These are phyloP conservation scores for Drosophila tristis DNA, from an alignment of 1,140 invertebrate species.

Conservation along the genomic window DNA sequence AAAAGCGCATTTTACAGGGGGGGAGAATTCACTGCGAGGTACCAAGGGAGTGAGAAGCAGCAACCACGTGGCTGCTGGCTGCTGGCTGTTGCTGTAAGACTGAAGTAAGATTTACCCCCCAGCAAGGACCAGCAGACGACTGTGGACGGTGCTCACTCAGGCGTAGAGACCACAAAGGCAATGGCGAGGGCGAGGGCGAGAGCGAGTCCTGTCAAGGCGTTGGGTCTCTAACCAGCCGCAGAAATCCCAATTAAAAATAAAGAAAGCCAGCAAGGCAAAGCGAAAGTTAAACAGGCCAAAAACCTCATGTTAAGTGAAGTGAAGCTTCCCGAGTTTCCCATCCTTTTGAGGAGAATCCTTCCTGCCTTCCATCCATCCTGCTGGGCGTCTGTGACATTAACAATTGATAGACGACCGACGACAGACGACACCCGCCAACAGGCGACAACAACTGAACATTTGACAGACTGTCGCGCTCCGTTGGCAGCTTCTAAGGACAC, in stretches of 20 bases:
- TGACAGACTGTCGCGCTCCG: constrained; percentile 67
- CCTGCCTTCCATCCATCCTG: constrained; percentile 34
- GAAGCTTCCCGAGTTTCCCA: constrained; percentile 3
- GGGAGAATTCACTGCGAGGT: too few species aligned
- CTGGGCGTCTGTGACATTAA: constrained; percentile 74
- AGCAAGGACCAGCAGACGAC: constrained; percentile 27
- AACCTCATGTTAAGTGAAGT: constrained; percentile 53
- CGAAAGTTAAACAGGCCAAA: constrained; percentile 70
- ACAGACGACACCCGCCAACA: constrained; percentile 25
- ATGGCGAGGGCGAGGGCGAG: constrained; percentile 40
- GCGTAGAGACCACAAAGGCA: constrained; percentile 52
- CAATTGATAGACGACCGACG: constrained; percentile 71
- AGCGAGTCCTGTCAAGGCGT: constrained; percentile 59
- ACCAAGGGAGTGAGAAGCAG: constrained; percentile 13
- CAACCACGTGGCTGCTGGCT: constrained; percentile 66
- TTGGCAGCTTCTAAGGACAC: constrained; percentile 60
- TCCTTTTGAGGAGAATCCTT: constrained; percentile 29
- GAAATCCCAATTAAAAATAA: constrained; percentile 81
- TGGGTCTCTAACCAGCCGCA: constrained; percentile 41
- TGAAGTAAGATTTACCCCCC: neutral
- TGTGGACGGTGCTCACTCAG: constrained; percentile 43
- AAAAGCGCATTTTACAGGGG: constrained; percentile 72
- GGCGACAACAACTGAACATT: constrained; percentile 53
- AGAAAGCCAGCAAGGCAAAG: constrained; percentile 70
- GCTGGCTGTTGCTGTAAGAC: constrained; percentile 30